These are phyloP conservation scores for Taeniopygia guttata DNA, from an alignment of 2,797 vertebrate species.

Conservation along the genomic window DNA sequence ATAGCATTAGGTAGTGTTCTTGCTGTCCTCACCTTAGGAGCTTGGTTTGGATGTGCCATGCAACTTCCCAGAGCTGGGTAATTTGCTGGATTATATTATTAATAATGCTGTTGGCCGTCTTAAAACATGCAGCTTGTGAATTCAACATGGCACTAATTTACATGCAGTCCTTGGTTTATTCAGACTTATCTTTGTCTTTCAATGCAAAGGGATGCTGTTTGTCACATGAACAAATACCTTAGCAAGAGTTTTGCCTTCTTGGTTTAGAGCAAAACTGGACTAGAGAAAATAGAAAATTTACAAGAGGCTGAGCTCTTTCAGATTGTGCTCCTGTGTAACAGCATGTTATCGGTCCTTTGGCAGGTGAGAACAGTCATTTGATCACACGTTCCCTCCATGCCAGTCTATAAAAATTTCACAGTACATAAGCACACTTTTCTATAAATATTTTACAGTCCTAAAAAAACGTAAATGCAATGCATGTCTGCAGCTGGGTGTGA, in stretches of 20 bases:
- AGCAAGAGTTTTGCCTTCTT: background rate
- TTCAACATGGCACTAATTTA: background rate
- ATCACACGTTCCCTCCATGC: background rate
- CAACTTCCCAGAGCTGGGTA: background rate
- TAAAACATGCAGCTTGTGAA: background rate
- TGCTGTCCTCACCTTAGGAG: background rate
- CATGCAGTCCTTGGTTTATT: background rate
- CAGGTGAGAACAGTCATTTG: constrained; percentile 35
- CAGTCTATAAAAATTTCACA: constrained; percentile 12
- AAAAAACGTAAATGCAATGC: background rate
- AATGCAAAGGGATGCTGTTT: background rate
- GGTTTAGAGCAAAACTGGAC: background rate
- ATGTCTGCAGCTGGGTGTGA: background rate
- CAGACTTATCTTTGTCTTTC: background rate
- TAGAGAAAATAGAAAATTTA: background rate
- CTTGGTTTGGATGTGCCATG: background rate
- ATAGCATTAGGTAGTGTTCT: background rate
- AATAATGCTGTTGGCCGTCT: background rate
- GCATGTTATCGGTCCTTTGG: background rate
- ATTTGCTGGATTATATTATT: background rate
- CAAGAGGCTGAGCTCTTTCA: background rate
- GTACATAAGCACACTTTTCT: background rate
- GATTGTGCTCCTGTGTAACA: background rate
- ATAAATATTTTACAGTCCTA: constrained; percentile 13
- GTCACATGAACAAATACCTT: background rate